phyloP scores from a whole-genome alignment of 1,140 invertebrate genomes.

The Zaprionus kolodkinae region DNA sequence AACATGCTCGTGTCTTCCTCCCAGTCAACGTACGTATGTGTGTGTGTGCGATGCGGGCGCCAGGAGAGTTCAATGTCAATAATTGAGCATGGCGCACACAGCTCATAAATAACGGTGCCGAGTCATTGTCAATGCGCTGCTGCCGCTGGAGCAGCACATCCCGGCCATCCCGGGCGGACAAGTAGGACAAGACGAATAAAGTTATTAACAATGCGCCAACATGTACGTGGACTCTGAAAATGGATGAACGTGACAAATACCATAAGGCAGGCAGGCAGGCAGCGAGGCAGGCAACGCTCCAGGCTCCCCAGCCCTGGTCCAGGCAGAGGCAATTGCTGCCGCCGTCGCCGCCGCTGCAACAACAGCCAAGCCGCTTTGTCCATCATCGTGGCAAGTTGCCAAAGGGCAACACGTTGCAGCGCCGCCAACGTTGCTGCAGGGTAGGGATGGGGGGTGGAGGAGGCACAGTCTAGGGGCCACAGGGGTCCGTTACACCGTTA shows the following conservation, averaged over 20 bases:
- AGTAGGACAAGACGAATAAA: constrained; percentile 80
- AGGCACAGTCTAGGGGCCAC: background rate
- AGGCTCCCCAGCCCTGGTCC: background rate
- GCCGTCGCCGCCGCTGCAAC: constrained; percentile 8
- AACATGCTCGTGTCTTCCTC: constrained; percentile 25
- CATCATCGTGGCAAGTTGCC: constrained; percentile 69
- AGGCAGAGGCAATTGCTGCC: background rate
- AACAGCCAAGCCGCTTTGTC: constrained; percentile 58
- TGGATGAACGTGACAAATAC: constrained; percentile 81
- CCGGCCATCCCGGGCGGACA: constrained; percentile 44
- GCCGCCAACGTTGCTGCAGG: constrained; percentile 46
- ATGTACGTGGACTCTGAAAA: constrained; percentile 80
- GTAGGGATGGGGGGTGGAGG: background rate
- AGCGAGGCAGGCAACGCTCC: constrained; percentile 44
- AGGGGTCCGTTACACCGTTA: constrained; percentile 60
- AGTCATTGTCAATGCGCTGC: constrained; percentile 41
- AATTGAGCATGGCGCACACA: constrained; percentile 70
- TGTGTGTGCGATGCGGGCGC: constrained; percentile 66
- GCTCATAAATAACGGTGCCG: constrained; percentile 80
- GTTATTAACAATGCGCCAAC: constrained; percentile 80
- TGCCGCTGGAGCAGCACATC: background rate
- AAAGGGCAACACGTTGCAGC: constrained; percentile 67
- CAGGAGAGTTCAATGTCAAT: constrained; percentile 80
- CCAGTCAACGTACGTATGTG: constrained; percentile 8
- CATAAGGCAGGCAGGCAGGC: constrained; percentile 56